A percentile compares a stretch with the other conserved stretches of the same genome.
These are phyloP conservation scores for Pomatostomus ruficeps DNA, from an alignment of 2,113 vertebrate genomes.

Conservation along the genomic window DNA sequence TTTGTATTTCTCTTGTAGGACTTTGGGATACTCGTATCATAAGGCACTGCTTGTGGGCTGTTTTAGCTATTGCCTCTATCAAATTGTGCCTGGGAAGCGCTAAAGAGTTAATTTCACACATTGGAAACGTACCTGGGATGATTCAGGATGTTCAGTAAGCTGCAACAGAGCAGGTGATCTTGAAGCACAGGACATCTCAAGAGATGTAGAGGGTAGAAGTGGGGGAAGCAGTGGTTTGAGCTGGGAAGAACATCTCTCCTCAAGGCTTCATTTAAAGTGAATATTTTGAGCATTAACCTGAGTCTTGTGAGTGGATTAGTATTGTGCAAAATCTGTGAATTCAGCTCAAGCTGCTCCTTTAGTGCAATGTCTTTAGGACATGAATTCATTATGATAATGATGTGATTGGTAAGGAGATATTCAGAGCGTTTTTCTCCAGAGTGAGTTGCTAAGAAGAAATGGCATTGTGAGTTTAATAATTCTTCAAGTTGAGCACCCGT, in stretches of 20 bases:
- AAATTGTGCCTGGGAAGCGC: neutral
- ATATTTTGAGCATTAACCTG: neutral
- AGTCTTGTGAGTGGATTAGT: neutral
- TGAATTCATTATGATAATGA: slow-evolving; percentile 52
- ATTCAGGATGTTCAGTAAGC: neutral
- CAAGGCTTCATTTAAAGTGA: neutral
- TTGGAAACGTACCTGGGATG: neutral
- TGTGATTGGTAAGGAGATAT: slow-evolving; percentile 41
- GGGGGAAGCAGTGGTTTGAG: neutral
- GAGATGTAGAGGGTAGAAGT: neutral
- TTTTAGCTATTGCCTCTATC: neutral
- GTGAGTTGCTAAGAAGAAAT: neutral
- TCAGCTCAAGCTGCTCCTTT: neutral
- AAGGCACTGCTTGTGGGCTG: neutral
- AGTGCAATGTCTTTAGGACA: slow-evolving; percentile 43
- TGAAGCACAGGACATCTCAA: neutral
- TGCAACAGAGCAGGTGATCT: neutral
- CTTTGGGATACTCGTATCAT: neutral
- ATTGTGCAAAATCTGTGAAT: slow-evolving; percentile 37
- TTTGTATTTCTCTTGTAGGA: neutral
- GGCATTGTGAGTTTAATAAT: neutral
- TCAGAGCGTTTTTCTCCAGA: slow-evolving; percentile 35
- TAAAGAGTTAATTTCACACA: neutral
- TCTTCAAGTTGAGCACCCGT: neutral
- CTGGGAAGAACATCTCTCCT: neutral